phyloP scores from a whole-genome alignment of 2,113 vertebrate genomes.

The Seriola rivoliana region DNA sequence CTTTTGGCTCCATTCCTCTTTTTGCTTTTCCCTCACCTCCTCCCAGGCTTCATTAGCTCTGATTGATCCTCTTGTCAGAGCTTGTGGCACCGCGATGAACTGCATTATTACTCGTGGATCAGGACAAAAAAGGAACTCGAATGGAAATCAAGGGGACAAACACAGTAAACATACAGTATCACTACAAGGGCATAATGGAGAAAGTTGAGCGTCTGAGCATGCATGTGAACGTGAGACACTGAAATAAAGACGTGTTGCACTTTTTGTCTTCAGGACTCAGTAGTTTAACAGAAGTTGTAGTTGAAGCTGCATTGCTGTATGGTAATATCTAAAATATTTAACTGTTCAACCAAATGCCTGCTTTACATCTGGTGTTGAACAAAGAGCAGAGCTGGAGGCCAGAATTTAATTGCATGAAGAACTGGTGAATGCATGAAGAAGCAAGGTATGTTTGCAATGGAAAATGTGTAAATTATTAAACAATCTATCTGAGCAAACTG shows the following conservation, averaged over 20 bases:
- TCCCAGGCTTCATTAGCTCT: slow-evolving; percentile 73
- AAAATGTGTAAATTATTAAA: slow-evolving; percentile 61
- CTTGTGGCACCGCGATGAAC: slow-evolving; percentile 59
- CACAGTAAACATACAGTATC: slow-evolving; percentile 17
- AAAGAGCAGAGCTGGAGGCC: not conserved
- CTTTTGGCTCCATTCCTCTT: slow-evolving; percentile 28
- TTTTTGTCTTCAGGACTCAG: not conserved
- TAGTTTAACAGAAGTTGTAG: not conserved
- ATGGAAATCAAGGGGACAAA: slow-evolving; percentile 21
- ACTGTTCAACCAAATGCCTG: slow-evolving; percentile 4
- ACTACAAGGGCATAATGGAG: slow-evolving; percentile 18
- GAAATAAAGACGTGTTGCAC: not conserved
- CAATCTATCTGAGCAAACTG: not conserved
- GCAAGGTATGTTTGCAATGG: slow-evolving; percentile 30
- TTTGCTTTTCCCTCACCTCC: slow-evolving; percentile 38
- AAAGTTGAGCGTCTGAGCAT: not conserved
- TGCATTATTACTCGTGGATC: slow-evolving; percentile 43
- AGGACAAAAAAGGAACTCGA: slow-evolving; percentile 15
- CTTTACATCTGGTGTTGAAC: slow-evolving; percentile 14
- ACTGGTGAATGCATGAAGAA: slow-evolving; percentile 29
- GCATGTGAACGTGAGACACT: not conserved
- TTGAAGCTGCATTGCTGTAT: not conserved
- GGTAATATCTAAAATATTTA: slow-evolving; percentile 36
- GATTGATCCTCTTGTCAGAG: slow-evolving; percentile 75
- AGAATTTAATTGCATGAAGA: slow-evolving; percentile 27